Evolutionary conservation across 1,140 invertebrate species (phyloP), one percentile per base, ranked within the genome.

Genomic region (Riptortus pedestris): DNA sequence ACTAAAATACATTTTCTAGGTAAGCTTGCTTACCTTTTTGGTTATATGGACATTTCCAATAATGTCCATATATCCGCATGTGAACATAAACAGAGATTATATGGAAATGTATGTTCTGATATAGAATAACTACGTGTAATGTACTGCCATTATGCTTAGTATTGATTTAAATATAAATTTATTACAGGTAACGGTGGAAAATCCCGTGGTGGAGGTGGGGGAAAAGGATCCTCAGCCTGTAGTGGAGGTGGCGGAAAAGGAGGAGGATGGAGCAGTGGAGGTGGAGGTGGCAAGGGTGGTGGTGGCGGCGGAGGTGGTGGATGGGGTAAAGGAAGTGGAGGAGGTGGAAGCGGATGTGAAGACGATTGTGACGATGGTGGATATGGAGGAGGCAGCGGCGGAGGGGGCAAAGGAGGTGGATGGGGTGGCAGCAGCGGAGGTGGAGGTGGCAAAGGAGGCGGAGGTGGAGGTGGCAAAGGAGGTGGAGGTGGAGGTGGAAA

Each of bases 161-260:
- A n/a, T n/a, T n/a, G n/a, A n/a, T n/a, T n/a, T n/a, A n/a, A n/a
- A n/a, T n/a, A n/a, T n/a, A n/a, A n/a, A n/a, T n/a, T n/a, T n/a
- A n/a, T n/a, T n/a, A n/a, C n/a, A n/a, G 52, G 27, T 57, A 18
- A 31, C 33, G 62, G 62, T 52, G 29, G 62, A 5, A 43, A 22
- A 29, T 22, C 20, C 26, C 5, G 47, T 18, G 47, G 43, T 16
- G 61, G 27, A 16, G 11, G 22, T 51, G 60, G 38, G 4, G 18
- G 60, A 11, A n/a, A 22, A 20, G 22, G 38, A 12, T 7, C 5
- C 5, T 5, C 14, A 7, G 31, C 5, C 14, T 38, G 31, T 38
- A 14, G 27, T n/a, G 43, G 24, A 2, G 47, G 29, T 18, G 9
- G 24, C 26, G 33, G 3, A 7, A 33, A 28, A 33, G 43, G 38